phyloP scores from a whole-genome alignment of 2,113 vertebrate genomes.

The Dasyurus viverrinus region DNA sequence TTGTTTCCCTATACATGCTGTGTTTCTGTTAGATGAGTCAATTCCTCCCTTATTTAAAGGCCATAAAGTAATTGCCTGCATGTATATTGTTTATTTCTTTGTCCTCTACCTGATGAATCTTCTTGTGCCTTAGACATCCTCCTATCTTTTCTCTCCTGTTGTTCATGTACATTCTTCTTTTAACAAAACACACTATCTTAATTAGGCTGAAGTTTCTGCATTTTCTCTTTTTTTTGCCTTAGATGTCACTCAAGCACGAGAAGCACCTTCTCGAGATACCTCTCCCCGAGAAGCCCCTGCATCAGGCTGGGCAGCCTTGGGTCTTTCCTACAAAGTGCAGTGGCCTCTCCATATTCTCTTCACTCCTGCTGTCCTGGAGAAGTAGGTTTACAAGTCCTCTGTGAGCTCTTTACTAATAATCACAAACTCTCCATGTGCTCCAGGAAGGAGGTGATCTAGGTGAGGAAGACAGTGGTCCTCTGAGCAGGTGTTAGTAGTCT shows the following conservation, averaged over 20 bases:
- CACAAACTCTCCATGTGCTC: neutral
- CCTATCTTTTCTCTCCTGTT: neutral
- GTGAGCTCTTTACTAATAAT: slow-evolving; percentile 17
- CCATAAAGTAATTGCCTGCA: neutral
- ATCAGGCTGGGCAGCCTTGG: slow-evolving; percentile 96
- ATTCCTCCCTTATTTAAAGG: neutral
- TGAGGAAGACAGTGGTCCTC: neutral
- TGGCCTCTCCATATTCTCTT: slow-evolving; percentile 99
- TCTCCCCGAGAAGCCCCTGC: slow-evolving; percentile 94
- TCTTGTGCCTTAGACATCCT: neutral
- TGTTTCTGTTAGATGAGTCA: neutral
- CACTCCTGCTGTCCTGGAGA: slow-evolving; percentile 96
- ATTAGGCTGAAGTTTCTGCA: neutral
- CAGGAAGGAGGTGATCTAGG: neutral
- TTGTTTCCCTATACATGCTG: neutral
- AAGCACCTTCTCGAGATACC: slow-evolving; percentile 92
- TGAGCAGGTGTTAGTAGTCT: neutral
- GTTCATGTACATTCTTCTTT: neutral
- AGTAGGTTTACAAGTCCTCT: slow-evolving; percentile 85
- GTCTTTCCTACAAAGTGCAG: slow-evolving; percentile 96
- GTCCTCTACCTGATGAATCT: neutral
- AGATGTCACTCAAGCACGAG: slow-evolving; percentile 90
- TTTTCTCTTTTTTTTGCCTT: slow-evolving; percentile 16
- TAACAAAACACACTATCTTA: neutral
- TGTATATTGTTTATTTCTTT: neutral